Base-by-base conservation (phyloP, 2,888 invertebrate species). In the Malachius bipustulatus region DNA sequence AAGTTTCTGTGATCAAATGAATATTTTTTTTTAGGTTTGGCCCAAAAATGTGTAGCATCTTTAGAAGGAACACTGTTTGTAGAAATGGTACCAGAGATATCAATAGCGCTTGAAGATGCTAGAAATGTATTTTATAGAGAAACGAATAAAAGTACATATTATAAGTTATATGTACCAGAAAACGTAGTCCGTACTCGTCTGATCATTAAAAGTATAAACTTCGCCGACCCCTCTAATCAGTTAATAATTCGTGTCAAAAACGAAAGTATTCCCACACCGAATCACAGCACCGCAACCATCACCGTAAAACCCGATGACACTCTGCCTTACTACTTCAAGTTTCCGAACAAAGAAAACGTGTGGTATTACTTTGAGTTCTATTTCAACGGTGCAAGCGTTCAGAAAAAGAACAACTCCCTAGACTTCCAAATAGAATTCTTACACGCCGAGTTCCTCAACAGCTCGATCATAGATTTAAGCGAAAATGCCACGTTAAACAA, bases 351-450 rank as follows among this genome's bases (percentile, higher is more conserved):
- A 39, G 71, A 75, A 10, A 67, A 62, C 42, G 56, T 66, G 3
- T 75, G 73, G 73, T 75, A 77, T 55, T 77, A 73, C 48, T 60
- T 75, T 3, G 56, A 61, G 24, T 51, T 69, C 26, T 48, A 37
- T 28, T 37, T 37, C n/a, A 19, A 6, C n/a, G n/a, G n/a, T n/a
- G n/a, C n/a, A n/a, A n/a, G n/a, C n/a, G n/a, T n/a, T n/a, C n/a
- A n/a, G n/a, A n/a, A n/a, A n/a, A n/a, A n/a, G n/a, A n/a, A n/a
- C n/a, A n/a, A n/a, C n/a, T n/a, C n/a, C n/a, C n/a, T n/a, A n/a
- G n/a, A n/a, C n/a, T n/a, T n/a, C n/a, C n/a, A n/a, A n/a, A n/a
- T n/a, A n/a, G n/a, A n/a, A n/a, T n/a, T n/a, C n/a, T n/a, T n/a
- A n/a, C n/a, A n/a, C n/a, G n/a, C n/a, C n/a, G n/a, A n/a, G n/a